Conservation (phyloP, 64 coral and sea anemone species). For the Actinia tenebrosa region DNA sequence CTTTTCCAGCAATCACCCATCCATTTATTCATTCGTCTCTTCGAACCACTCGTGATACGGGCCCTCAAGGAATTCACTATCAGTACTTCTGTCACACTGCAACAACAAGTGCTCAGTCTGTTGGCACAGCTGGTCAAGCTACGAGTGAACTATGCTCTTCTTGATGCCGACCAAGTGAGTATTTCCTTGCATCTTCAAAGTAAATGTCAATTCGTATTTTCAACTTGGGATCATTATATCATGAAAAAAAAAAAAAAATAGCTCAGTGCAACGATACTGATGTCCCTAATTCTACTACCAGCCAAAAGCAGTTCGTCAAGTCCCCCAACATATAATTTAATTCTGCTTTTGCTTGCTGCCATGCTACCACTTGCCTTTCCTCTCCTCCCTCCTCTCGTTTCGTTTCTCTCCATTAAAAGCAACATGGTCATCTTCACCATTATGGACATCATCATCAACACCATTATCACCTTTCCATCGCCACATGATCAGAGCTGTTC, state of each 20-base stretch:
- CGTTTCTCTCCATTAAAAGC: not conserved
- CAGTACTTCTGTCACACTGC: slow-evolving; percentile 51
- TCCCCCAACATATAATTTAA: too few species aligned
- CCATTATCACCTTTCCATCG: not conserved
- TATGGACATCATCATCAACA: not conserved
- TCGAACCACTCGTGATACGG: slow-evolving; percentile 91
- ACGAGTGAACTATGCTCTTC: slow-evolving; percentile 86
- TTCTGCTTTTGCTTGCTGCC: too few species aligned
- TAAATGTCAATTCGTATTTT: not conserved
- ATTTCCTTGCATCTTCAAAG: not conserved
- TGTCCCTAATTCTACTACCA: too few species aligned
- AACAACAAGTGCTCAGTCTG: slow-evolving; percentile 90
- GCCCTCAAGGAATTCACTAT: slow-evolving; percentile 91
- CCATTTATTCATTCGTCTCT: slow-evolving; percentile 91
- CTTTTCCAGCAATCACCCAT: slow-evolving; percentile 80
- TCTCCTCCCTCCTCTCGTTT: too few species aligned
- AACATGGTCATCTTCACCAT: not conserved
- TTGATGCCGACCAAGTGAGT: slow-evolving; percentile 90
- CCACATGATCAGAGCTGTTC: not conserved
- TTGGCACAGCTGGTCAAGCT: slow-evolving; percentile 86
- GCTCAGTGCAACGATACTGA: too few species aligned
- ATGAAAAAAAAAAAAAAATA: too few species aligned
- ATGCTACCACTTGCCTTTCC: too few species aligned
- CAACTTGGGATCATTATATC: too few species aligned
- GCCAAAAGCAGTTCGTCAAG: too few species aligned